phyloP scores from a whole-genome alignment of 2,113 vertebrate species.

The Mormyrus lacerda region DNA sequence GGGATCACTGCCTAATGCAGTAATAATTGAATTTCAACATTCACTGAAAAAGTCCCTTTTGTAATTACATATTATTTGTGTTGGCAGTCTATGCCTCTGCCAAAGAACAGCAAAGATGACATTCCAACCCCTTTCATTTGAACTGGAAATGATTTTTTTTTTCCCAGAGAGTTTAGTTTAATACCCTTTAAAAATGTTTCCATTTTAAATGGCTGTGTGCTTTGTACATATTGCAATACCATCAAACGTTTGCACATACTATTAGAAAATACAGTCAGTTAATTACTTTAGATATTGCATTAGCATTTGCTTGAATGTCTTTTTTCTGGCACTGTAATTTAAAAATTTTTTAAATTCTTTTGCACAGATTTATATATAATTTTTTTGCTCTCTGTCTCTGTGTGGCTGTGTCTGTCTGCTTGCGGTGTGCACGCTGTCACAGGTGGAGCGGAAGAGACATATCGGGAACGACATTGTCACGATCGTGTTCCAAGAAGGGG shows the following conservation, averaged over 20 bases:
- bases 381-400: not conserved
- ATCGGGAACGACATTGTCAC: constrained; percentile 98
- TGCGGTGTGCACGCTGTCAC: constrained; percentile 32
- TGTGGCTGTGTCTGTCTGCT: not conserved
- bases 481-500: constrained; percentile 96
- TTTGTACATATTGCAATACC: not conserved
- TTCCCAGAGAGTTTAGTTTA: not conserved
- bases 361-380: not conserved
- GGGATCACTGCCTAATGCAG: not conserved
- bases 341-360: not conserved
- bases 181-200: not conserved
- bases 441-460: constrained; percentile 97
- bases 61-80: not conserved
- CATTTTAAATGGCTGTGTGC: not conserved
- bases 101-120: not conserved
- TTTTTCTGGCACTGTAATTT: not conserved
- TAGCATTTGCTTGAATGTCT: not conserved
- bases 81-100: not conserved
- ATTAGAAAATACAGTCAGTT: not conserved
- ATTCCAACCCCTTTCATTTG: not conserved
- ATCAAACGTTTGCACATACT: not conserved
- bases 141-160: not conserved
- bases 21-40: not conserved
- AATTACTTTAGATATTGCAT: not conserved
- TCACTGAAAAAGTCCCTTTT: not conserved